These are phyloP conservation scores for Xestia c-nigrum DNA, from an alignment of 2,888 invertebrate genomes.

Conservation along the genomic window DNA sequence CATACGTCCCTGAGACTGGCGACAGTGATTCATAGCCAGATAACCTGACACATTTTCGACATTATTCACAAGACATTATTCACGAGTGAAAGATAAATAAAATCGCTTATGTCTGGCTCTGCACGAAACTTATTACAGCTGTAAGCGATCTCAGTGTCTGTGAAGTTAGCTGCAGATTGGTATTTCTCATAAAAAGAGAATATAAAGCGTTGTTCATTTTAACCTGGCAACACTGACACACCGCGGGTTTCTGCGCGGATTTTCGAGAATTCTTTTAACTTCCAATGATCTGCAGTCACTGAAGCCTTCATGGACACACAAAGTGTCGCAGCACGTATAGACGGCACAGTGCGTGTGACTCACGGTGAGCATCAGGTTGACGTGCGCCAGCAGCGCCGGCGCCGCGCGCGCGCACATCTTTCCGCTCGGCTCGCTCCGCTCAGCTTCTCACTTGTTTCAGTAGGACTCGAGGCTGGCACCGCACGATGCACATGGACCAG, in stretches of 20 bases:
- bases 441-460: neutral
- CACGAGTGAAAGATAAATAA: neutral
- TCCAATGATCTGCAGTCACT: neutral
- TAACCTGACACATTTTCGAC: neutral
- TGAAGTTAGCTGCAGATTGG: neutral
- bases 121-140: neutral
- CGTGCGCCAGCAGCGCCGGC: constrained; percentile 77
- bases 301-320: neutral
- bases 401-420: constrained; percentile 68
- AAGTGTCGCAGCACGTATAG: neutral
- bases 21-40: neutral
- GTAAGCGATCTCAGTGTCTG: neutral
- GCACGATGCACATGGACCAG: neutral
- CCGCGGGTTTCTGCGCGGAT: neutral
- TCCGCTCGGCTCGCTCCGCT: constrained; percentile 13
- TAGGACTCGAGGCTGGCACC: neutral
- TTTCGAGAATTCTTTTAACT: neutral
- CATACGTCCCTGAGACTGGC: neutral
- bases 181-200: neutral
- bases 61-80: neutral
- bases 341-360: constrained; percentile 52
- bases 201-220: neutral
- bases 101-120: neutral
- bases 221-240: neutral
- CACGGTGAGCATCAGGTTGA: constrained; percentile 81